These are phyloP conservation scores for Emydoidea blandingii DNA, from an alignment of 2,797 vertebrate species.

Conservation along the genomic window DNA sequence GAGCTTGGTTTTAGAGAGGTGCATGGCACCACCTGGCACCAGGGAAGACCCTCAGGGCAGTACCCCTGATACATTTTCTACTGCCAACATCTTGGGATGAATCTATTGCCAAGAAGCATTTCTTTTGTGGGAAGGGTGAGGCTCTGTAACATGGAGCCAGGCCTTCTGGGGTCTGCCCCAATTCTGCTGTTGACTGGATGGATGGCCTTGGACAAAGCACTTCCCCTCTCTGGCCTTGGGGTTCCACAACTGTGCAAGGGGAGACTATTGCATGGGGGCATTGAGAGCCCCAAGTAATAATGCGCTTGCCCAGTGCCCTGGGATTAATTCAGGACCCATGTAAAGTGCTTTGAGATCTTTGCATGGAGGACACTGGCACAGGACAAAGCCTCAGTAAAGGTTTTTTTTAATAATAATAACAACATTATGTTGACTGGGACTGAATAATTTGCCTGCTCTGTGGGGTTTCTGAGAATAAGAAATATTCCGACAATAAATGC, in stretches of 20 bases:
- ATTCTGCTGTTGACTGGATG: background rate
- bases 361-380: background rate
- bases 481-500: background rate
- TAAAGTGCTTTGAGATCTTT: background rate
- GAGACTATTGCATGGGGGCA: background rate
- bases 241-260: background rate
- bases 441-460: background rate
- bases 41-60: background rate
- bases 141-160: background rate
- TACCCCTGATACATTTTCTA: background rate
- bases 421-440: background rate
- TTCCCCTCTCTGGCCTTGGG: background rate
- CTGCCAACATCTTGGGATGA: background rate
- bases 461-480: background rate
- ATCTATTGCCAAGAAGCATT: background rate
- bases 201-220: background rate
- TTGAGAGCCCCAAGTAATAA: background rate
- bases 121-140: rapidly evolving
- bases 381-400: background rate
- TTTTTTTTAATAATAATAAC: background rate
- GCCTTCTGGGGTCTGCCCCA: background rate
- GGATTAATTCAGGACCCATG: background rate
- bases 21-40: no score
- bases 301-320: background rate
- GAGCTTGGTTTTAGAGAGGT: background rate